A percentile compares a stretch with the other conserved stretches of the same genome.
These are phyloP conservation scores for Aleadryas rufinucha DNA, from an alignment of 2,113 vertebrate genomes.

Conservation along the genomic window DNA sequence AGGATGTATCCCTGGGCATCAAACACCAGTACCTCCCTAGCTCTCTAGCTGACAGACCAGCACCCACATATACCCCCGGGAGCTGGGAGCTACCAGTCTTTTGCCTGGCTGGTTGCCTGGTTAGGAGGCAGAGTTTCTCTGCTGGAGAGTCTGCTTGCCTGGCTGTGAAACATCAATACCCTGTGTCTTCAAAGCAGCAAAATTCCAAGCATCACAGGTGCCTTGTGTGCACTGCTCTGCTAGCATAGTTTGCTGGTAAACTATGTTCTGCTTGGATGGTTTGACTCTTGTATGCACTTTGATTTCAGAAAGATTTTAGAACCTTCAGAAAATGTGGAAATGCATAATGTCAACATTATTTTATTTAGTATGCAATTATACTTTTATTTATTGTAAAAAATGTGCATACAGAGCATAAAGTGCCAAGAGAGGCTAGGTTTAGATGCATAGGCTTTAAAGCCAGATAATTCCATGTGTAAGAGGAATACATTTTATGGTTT, in stretches of 20 bases:
- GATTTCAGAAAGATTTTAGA: neutral
- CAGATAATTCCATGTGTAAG: neutral
- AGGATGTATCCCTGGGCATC: neutral
- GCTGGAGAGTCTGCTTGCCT: neutral
- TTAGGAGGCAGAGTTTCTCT: neutral
- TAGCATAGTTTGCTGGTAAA: neutral
- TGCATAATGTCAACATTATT: neutral
- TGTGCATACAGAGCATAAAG: neutral
- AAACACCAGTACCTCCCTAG: neutral
- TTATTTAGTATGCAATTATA: neutral
- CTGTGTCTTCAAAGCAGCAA: neutral
- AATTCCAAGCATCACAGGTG: accelerated
- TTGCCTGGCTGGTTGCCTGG: neutral
- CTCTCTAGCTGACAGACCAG: neutral
- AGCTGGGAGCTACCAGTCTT: neutral
- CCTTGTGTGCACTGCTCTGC: accelerated
- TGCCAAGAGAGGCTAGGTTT: neutral
- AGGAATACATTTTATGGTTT: neutral
- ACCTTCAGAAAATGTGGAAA: neutral
- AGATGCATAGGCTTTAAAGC: neutral
- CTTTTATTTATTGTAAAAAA: neutral
- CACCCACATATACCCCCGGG: accelerated
- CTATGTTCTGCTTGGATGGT: neutral
- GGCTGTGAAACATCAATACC: accelerated
- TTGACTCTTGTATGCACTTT: neutral